A percentile compares a stretch with the other conserved stretches of the same genome.
Evolutionary conservation across 2,113 vertebrate species (phyloP).

Genomic region (Saimiri boliviensis): DNA sequence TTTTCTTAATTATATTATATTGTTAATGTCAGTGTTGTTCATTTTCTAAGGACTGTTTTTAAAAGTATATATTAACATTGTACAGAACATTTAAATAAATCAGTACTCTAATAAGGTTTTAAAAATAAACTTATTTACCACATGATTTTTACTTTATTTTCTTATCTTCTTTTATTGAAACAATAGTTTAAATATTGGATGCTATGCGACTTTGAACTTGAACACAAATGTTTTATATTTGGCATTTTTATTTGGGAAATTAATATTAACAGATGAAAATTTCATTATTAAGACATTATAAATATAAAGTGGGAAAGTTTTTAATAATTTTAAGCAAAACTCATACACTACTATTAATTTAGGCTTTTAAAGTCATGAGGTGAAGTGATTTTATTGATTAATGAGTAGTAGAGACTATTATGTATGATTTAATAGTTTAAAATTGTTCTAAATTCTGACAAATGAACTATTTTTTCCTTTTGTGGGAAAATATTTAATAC

Average conservation of each 20-base stretch:
- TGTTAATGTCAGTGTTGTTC: slow-evolving; percentile 31
- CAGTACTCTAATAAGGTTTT: neutral
- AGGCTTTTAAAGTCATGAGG: neutral
- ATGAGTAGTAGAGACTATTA: neutral
- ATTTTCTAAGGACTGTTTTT: slow-evolving; percentile 21
- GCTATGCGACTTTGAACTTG: neutral
- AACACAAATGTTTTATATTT: neutral
- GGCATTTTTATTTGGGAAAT: neutral
- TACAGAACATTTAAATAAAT: neutral
- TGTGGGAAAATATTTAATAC: neutral
- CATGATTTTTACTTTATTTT: neutral
- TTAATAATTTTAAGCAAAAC: neutral
- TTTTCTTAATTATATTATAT: slow-evolving; percentile 54
- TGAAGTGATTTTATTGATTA: neutral
- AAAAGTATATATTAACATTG: neutral
- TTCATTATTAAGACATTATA: slow-evolving; percentile 23
- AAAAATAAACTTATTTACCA: neutral
- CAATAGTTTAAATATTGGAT: slow-evolving; percentile 33
- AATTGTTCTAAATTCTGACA: slow-evolving; percentile 44
- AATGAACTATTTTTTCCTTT: slow-evolving; percentile 49
- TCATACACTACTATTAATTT: neutral
- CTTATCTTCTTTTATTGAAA: slow-evolving; percentile 25
- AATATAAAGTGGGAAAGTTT: neutral
- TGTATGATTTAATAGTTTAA: neutral
- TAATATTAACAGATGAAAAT: slow-evolving; percentile 30